Conservation (phyloP, 2,888 invertebrate genomes). For the Orthosia gothica region DNA sequence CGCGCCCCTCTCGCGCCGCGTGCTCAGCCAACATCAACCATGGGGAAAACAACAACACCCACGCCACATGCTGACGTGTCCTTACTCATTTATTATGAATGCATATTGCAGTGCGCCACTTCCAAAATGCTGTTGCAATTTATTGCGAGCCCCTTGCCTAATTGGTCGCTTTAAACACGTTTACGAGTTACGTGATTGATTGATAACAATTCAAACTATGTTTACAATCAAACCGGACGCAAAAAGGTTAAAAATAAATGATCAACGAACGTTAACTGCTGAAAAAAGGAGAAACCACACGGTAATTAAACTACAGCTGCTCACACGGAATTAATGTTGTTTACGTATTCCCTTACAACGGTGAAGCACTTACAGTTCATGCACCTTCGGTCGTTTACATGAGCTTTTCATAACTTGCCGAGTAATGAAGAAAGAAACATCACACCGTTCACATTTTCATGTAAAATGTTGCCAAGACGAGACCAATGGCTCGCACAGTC, state of each 20-base stretch:
- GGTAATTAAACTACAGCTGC: constrained; percentile 44
- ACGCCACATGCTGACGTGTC: constrained; percentile 77
- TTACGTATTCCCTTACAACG: constrained; percentile 48
- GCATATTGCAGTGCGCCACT: constrained; percentile 77
- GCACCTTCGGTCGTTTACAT: constrained; percentile 45
- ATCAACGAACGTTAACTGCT: constrained; percentile 39
- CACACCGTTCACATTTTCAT: no score
- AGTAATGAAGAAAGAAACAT: constrained; percentile 25
- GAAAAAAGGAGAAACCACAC: constrained; percentile 48
- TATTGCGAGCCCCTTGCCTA: constrained; percentile 61
- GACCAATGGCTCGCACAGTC: no score
- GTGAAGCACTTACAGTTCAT: constrained; percentile 39
- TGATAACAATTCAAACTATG: constrained; percentile 30
- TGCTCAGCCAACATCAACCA: constrained; percentile 75
- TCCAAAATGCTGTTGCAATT: constrained; percentile 72
- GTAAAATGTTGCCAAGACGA: no score
- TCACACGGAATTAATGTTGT: constrained; percentile 52
- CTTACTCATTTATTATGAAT: constrained; percentile 75
- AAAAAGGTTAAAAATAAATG: constrained; percentile 40
- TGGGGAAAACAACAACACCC: constrained; percentile 83
- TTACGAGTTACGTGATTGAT: constrained; percentile 43
- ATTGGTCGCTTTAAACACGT: constrained; percentile 40
- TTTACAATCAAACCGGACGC: constrained; percentile 43
- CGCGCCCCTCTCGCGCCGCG: constrained; percentile 62
- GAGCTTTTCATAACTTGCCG: constrained; percentile 42